Evolutionary conservation across 2,888 invertebrate genomes (phyloP), one percentile per base, ranked within the genome.

Genomic region (Neocrepidodera transversa): DNA sequence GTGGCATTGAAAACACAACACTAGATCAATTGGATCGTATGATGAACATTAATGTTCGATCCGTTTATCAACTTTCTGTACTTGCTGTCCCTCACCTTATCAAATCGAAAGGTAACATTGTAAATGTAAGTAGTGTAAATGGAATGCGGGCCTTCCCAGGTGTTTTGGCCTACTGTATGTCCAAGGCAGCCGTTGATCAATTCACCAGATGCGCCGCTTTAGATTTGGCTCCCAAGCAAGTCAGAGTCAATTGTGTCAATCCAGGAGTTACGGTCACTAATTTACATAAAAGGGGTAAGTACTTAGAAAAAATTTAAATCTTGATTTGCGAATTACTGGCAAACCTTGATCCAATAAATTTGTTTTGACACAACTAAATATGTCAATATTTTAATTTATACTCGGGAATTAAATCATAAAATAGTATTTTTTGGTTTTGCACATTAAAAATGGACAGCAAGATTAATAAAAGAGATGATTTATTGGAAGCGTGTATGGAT

Each of bases 91-190:
- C 97, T 0, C 87, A 95, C 80, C 82, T 97, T 14, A 82, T 93
- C 1, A 85, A 88, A 78, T 85, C 88, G 0, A 91, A 93, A 79
- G 67, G 66, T n/a, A 92, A 88, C 67, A 90, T 97, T 69, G 95
- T 98, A 0, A 98, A 97, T 77, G 92, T 98, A 0, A 97, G 97
- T 1, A 96, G 96, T 77, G 94, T 97, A 0, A 92, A 91, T 73
- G 97, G 97, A 2, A 84, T 95, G 17, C 83, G 96, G 73, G 88
- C 97, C 42, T 97, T 97, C 76, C 89, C 96, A 1, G 91, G 91
- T 5, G 91, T 96, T 0, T 79, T 97, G 40, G 91, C 95, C 0
- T 99, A 99, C 78, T 90, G 90, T 68, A 88, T 98, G 78, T 95
- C 95, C 0, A 98, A 99, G 81, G 86, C 95, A 30, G 92, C 96